A percentile compares a stretch with the other conserved stretches of the same genome.
These are phyloP conservation scores for Subacronicta megacephala DNA, from an alignment of 2,888 invertebrate genomes.

Conservation along the genomic window DNA sequence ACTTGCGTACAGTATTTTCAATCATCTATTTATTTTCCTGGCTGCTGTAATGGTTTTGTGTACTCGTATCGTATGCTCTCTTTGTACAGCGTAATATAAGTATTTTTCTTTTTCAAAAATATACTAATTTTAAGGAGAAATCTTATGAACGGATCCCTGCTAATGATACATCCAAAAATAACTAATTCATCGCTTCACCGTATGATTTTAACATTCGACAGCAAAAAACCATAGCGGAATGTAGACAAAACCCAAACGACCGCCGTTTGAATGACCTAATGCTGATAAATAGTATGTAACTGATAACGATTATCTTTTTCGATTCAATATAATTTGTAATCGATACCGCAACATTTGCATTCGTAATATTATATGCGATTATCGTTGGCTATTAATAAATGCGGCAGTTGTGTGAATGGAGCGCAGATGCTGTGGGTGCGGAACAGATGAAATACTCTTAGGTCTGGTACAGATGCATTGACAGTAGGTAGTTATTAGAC, in stretches of 20 bases:
- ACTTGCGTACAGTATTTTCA: neutral
- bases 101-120: too few species aligned
- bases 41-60: neutral
- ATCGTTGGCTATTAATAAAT: slow-evolving; percentile 35
- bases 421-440: slow-evolving; percentile 34
- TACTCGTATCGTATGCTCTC: too few species aligned
- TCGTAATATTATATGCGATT: slow-evolving; percentile 29
- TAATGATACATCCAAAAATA: too few species aligned
- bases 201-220: too few species aligned
- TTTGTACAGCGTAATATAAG: too few species aligned
- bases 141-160: too few species aligned
- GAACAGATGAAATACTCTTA: slow-evolving; percentile 32
- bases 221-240: too few species aligned
- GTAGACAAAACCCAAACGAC: slow-evolving; percentile 28
- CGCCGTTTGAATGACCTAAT: slow-evolving; percentile 33
- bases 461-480: slow-evolving; percentile 13
- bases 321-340: slow-evolving; percentile 44
- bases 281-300: slow-evolving; percentile 34
- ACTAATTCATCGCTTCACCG: too few species aligned
- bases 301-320: slow-evolving; percentile 52
- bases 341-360: slow-evolving; percentile 41
- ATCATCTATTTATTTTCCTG: neutral
- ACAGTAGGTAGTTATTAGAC: slow-evolving; percentile 1
- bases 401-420: slow-evolving; percentile 33
- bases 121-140: too few species aligned